A percentile compares a stretch with the other conserved stretches of the same genome.
Evolutionary conservation across 1,140 invertebrate genomes (phyloP).

Genomic region (Drosophila ironensis): DNA sequence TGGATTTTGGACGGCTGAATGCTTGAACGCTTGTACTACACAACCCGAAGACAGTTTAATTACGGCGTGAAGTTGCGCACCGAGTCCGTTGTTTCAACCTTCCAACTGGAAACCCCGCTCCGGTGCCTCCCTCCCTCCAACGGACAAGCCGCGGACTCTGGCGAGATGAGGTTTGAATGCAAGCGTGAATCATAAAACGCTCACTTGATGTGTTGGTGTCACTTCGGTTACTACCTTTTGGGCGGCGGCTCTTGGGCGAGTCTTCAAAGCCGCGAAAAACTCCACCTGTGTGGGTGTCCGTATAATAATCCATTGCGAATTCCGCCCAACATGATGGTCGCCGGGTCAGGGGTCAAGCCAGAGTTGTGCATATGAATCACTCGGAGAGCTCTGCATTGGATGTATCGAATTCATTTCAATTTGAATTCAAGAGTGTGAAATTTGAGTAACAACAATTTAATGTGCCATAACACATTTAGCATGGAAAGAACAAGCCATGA

Average conservation of each 20-base stretch:
- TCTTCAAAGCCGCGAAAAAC: slow-evolving; percentile 12
- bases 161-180: slow-evolving; percentile 71
- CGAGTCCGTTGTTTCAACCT: slow-evolving; percentile 45
- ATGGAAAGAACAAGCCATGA: too few species aligned
- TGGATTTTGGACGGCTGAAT: slow-evolving; percentile 74
- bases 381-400: not conserved
- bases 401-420: not conserved
- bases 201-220: slow-evolving; percentile 58
- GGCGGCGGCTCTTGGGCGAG: slow-evolving; percentile 7
- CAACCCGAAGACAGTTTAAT: slow-evolving; percentile 76
- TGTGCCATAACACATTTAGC: too few species aligned
- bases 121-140: not conserved
- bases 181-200: slow-evolving; percentile 76
- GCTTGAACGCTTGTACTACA: slow-evolving; percentile 65
- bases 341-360: slow-evolving; percentile 41
- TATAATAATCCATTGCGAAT: slow-evolving; percentile 54
- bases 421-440: not conserved
- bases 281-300: slow-evolving; percentile 39
- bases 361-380: too few species aligned
- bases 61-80: slow-evolving; percentile 75
- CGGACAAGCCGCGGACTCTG: not conserved
- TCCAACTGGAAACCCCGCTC: not conserved
- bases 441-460: too few species aligned
- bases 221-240: slow-evolving; percentile 21
- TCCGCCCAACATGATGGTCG: slow-evolving; percentile 17